Percentiles rank a stretch among this genome's conserved stretches.
phyloP scores from a whole-genome alignment of 1,140 invertebrate species.

The Atta colombica region DNA sequence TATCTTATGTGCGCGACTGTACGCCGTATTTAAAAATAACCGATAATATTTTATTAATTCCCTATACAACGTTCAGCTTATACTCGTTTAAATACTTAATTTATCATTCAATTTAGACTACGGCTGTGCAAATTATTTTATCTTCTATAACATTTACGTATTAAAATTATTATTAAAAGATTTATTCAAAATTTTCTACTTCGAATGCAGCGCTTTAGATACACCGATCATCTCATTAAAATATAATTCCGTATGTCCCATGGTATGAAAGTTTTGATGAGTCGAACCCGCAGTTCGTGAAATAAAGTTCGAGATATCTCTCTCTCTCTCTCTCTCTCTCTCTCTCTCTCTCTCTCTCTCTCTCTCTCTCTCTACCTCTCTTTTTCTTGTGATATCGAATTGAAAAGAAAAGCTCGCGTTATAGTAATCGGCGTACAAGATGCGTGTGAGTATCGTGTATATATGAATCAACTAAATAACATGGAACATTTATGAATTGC shows the following conservation, averaged over 20 bases:
- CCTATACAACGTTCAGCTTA: neutral
- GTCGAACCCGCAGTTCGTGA: slow-evolving; percentile 57
- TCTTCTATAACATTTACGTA: neutral
- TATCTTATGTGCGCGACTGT: slow-evolving; percentile 17
- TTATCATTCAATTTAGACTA: neutral
- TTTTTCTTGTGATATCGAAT: slow-evolving; percentile 55
- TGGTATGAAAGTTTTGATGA: slow-evolving; percentile 71
- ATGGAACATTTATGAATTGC: slow-evolving; percentile 86
- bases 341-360: too few species aligned
- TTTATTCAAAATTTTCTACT: neutral
- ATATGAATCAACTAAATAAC: slow-evolving; percentile 82
- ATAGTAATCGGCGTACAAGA: slow-evolving; percentile 79
- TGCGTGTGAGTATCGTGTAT: slow-evolving; percentile 78
- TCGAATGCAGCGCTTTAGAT: neutral
- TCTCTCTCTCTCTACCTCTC: too few species aligned
- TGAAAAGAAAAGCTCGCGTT: slow-evolving; percentile 78
- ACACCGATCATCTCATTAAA: slow-evolving; percentile 31
- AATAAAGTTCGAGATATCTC: slow-evolving; percentile 52
- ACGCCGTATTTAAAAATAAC: neutral
- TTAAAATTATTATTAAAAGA: neutral
- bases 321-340: too few species aligned
- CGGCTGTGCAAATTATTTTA: neutral
- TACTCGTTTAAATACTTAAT: slow-evolving; percentile 10
- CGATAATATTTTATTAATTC: neutral
- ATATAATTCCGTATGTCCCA: slow-evolving; percentile 78